Evolutionary conservation across 2,113 vertebrate species (phyloP), one percentile per base, ranked within the genome.

Genomic region (Menidia beryllina): DNA sequence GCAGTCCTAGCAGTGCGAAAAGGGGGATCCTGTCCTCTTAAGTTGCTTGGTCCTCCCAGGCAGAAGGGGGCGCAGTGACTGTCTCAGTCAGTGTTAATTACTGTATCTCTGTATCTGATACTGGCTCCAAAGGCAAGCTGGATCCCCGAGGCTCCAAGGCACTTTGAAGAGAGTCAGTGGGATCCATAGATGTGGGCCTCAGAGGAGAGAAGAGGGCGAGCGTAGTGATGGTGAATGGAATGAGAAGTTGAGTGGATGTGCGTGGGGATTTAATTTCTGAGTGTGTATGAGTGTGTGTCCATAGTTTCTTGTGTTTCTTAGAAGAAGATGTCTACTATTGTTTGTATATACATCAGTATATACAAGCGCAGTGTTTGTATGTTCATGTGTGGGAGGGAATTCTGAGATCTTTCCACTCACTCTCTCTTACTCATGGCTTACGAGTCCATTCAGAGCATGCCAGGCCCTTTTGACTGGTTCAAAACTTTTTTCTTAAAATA

Each of bases 151-250:
- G 92, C 91, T 94, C 92, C 93, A 97, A 98, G 97, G 97, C 97
- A 98, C 97, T 97, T 98, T 93, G 94, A 95, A 94, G 75, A 92
- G 91, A 91, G 91, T 92, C 87, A 90, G 85, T 89, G 80, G 91
- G 82, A 84, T 92, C 89, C 88, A 86, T 86, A 84, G 75, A 86
- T 74, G 85, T 67, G 78, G 83, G 86, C 87, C 80, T 89, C 86
- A 72, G 75, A 88, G 85, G 77, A 80, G 56, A 69, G 71, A 47
- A 70, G 75, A 62, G 34, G 17, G 77, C 26, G 21, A 17, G 55
- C 62, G 51, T 70, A 53, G 14, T 21, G 27, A 39, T 3, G 11
- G 50, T 58, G 20, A 14, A 30, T 48, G 25, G 27, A 52, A 66
- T 68, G 59, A 38, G 24, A 65, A 54, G 65, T 26, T 10, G 64